Conservation (phyloP, 2,113 vertebrate species). For the Mystacornis crossleyi region DNA sequence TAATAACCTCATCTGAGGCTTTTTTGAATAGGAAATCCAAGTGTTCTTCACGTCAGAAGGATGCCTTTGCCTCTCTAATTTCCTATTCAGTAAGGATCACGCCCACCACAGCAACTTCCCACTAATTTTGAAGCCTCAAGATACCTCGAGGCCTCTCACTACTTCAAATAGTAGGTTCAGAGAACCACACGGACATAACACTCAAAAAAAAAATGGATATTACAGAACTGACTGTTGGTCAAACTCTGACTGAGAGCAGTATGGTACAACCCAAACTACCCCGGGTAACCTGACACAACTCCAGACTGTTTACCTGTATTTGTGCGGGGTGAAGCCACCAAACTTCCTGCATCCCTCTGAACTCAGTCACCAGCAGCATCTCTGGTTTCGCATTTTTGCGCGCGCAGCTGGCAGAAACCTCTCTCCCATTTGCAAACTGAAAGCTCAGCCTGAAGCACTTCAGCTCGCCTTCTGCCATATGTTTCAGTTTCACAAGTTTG, state of each 20-base stretch:
- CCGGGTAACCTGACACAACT: neutral
- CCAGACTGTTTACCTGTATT: neutral
- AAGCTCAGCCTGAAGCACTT: neutral
- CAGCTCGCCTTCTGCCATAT: neutral
- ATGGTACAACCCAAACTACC: neutral
- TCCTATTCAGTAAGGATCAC: neutral
- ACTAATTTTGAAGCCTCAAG: neutral
- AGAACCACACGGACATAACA: neutral
- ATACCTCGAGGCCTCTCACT: neutral
- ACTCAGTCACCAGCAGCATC: neutral
- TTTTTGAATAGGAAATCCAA: neutral
- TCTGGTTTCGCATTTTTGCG: neutral
- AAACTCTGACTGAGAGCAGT: neutral
- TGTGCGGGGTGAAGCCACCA: neutral
- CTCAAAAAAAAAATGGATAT: neutral
- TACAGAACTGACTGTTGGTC: neutral
- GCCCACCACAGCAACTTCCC: neutral
- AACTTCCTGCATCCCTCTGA: neutral
- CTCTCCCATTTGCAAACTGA: neutral
- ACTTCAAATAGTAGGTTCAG: neutral
- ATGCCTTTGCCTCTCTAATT: neutral
- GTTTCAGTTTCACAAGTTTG: neutral
- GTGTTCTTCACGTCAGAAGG: neutral
- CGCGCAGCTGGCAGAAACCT: neutral
- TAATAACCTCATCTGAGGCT: neutral